phyloP scores from a whole-genome alignment of 30 jellyfish, hydroid and myxozoan genomes.

The Aurelia aurita region DNA sequence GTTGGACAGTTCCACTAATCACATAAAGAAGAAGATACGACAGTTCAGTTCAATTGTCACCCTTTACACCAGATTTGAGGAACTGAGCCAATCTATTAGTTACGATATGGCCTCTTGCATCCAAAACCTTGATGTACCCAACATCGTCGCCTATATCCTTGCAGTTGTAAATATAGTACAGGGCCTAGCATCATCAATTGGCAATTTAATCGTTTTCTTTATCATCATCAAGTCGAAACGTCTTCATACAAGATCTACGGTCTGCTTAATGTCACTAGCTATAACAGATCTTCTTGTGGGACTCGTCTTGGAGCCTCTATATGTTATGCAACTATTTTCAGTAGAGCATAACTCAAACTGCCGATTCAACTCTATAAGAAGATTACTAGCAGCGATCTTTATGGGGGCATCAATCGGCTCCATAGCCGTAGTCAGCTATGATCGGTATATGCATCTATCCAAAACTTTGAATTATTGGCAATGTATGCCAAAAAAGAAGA shows the following conservation, averaged over 20 bases:
- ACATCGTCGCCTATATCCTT: not conserved
- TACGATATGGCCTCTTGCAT: not conserved
- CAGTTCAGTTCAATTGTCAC: too few species aligned
- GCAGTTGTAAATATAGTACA: slow-evolving; percentile 34
- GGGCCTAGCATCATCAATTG: slow-evolving; percentile 15
- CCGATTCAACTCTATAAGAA: slow-evolving; percentile 15
- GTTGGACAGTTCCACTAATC: too few species aligned
- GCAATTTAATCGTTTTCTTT: slow-evolving; percentile 29
- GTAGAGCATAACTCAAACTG: slow-evolving; percentile 18
- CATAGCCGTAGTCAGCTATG: slow-evolving; percentile 53
- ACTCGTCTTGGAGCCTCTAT: slow-evolving; percentile 18
- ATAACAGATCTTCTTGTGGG: slow-evolving; percentile 72
- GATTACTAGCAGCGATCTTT: slow-evolving; percentile 31
- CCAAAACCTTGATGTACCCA: not conserved
- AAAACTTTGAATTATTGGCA: slow-evolving; percentile 24
- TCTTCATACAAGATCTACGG: slow-evolving; percentile 29
- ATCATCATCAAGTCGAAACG: slow-evolving; percentile 2
- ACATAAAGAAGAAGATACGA: too few species aligned
- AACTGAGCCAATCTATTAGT: too few species aligned
- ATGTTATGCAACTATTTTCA: slow-evolving; percentile 23
- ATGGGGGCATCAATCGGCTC: slow-evolving; percentile 73
- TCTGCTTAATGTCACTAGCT: slow-evolving; percentile 55
- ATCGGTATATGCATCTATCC: slow-evolving; percentile 55
- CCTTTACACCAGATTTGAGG: too few species aligned
- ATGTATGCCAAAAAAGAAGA: slow-evolving; percentile 33